These are phyloP conservation scores for Microctonus hyperodae DNA, from an alignment of 2,888 invertebrate species.

Conservation along the genomic window DNA sequence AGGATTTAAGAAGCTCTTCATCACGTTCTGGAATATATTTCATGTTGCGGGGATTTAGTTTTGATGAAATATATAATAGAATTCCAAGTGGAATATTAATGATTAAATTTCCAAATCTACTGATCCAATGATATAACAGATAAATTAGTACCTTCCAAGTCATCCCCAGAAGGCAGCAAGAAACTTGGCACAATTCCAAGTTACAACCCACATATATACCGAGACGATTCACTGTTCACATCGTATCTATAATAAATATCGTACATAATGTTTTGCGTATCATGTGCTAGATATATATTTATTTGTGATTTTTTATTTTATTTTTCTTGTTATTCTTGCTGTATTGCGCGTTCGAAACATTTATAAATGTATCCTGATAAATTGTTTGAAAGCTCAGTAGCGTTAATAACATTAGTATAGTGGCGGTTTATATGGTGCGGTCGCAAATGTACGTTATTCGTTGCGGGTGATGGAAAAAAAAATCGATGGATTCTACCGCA, in stretches of 20 bases:
- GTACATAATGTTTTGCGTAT: background rate
- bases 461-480: conserved; percentile 33
- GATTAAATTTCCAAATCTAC: conserved; percentile 6
- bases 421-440: conserved; percentile 47
- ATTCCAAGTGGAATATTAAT: background rate
- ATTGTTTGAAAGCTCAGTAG: conserved; percentile 17
- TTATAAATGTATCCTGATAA: conserved; percentile 8
- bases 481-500: conserved; percentile 42
- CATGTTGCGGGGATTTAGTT: background rate
- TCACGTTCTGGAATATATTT: background rate
- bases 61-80: conserved; percentile 1
- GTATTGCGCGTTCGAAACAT: background rate
- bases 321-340: background rate
- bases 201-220: background rate
- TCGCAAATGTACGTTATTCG: conserved; percentile 42
- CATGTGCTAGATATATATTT: background rate
- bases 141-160: background rate
- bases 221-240: background rate
- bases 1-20: background rate
- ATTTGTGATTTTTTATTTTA: background rate
- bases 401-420: conserved; percentile 42
- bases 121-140: background rate
- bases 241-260: background rate
- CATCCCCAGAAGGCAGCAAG: background rate
- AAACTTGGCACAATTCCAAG: conserved; percentile 10